Conservation (phyloP, 2,113 vertebrate genomes). For the Sardina pilchardus region DNA sequence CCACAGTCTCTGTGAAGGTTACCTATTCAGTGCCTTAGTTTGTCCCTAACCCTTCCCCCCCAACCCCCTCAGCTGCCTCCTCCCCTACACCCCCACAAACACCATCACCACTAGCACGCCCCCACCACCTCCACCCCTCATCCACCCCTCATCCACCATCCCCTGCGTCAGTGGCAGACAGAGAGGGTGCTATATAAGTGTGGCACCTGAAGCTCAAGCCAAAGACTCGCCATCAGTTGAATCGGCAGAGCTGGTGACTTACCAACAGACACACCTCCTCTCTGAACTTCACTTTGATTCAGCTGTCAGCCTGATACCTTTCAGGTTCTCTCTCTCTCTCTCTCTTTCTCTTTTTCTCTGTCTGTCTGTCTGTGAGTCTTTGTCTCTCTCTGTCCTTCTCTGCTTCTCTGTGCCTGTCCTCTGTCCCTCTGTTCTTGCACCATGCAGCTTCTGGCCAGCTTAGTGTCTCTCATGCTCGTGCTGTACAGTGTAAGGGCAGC, state of each 20-base stretch:
- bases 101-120: slow-evolving; percentile 30
- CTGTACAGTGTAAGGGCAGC: slow-evolving; percentile 76
- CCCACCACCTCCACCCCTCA: slow-evolving; percentile 49
- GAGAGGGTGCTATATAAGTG: slow-evolving; percentile 71
- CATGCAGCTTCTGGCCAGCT: slow-evolving; percentile 78
- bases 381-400: slow-evolving; percentile 33
- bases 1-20: slow-evolving; percentile 59
- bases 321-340: slow-evolving; percentile 44
- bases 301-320: slow-evolving; percentile 17
- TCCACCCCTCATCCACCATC: slow-evolving; percentile 61
- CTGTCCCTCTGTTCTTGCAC: slow-evolving; percentile 35
- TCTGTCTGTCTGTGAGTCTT: slow-evolving; percentile 27
- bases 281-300: slow-evolving; percentile 28
- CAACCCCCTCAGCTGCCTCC: slow-evolving; percentile 25
- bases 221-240: slow-evolving; percentile 58
- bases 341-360: slow-evolving; percentile 39
- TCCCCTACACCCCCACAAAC: slow-evolving; percentile 36
- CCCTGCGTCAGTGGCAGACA: slow-evolving; percentile 69
- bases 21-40: slow-evolving; percentile 65
- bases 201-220: slow-evolving; percentile 65
- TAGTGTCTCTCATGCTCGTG: slow-evolving; percentile 78
- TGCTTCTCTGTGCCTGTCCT: slow-evolving; percentile 49
- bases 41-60: slow-evolving; percentile 57
- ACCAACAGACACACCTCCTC: slow-evolving; percentile 37
- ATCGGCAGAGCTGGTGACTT: slow-evolving; percentile 54